Conservation (phyloP, 37 sponge, comb jelly and placozoan genomes). For the Dysidea cf. avara region DNA sequence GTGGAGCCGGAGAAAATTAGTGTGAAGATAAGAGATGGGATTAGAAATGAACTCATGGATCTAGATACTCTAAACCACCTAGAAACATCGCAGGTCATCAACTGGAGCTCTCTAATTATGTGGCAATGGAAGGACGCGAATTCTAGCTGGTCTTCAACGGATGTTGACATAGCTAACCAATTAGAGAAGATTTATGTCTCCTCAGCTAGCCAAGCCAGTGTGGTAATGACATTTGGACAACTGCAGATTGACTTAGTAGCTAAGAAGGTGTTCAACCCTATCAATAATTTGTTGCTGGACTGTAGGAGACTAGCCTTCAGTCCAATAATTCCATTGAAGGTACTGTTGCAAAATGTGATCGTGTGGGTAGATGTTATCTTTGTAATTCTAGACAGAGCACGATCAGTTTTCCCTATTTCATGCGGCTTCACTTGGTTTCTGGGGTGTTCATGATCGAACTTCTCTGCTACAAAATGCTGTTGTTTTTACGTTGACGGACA, state of each 20-base stretch:
- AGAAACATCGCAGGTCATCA: constrained; percentile 48
- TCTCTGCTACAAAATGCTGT: constrained; percentile 47
- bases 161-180: no score
- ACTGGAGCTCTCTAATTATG: constrained; percentile 21
- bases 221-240: neutral
- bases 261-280: neutral
- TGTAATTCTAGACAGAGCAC: constrained; percentile 31
- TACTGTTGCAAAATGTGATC: constrained; percentile 1
- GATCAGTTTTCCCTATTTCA: constrained; percentile 60
- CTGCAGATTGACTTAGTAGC: constrained; percentile 24
- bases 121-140: constrained; percentile 33
- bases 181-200: no score
- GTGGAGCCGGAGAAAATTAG: constrained; percentile 60
- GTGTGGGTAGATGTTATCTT: no score
- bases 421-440: constrained; percentile 66
- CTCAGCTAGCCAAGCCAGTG: no score
- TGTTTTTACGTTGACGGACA: constrained; percentile 26
- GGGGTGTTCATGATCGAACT: constrained; percentile 72
- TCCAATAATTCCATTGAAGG: constrained; percentile 67
- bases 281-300: constrained; percentile 11
- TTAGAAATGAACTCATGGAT: constrained; percentile 48
- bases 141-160: neutral
- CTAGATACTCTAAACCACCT: constrained; percentile 11
- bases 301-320: constrained; percentile 48
- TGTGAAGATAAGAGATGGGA: constrained; percentile 31